Evolutionary conservation across 2,888 invertebrate genomes (phyloP).

Genomic region (Protonemura montana): DNA sequence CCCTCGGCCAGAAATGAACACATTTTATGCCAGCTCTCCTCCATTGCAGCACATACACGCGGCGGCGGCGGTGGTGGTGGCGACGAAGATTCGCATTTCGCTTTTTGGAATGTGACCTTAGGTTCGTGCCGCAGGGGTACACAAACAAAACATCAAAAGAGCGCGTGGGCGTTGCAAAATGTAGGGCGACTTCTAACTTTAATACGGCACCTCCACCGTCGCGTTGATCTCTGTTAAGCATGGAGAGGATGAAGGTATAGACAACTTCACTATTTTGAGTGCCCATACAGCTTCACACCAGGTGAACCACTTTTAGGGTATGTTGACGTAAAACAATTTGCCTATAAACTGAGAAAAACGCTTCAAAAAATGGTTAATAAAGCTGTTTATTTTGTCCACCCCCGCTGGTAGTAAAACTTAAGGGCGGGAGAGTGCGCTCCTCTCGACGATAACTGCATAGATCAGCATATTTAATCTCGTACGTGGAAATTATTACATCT

Average conservation of each 20-base stretch:
- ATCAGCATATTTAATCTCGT: conserved; percentile 42
- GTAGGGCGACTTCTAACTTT: not conserved
- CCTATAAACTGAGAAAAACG: not conserved
- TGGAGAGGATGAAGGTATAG: not conserved
- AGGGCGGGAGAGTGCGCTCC: conserved; percentile 16
- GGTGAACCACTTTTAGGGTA: not conserved
- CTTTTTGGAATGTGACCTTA: not conserved
- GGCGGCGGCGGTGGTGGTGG: not conserved
- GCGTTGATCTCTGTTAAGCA: not conserved
- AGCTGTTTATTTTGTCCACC: conserved; percentile 25
- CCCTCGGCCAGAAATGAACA: conserved; percentile 14
- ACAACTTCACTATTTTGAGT: not conserved
- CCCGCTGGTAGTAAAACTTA: conserved; percentile 23
- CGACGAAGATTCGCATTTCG: conserved; percentile 7
- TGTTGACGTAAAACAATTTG: not conserved
- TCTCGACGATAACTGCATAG: conserved; percentile 31
- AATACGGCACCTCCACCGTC: not conserved
- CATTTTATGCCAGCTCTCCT: not conserved
- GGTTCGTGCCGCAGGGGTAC: not conserved
- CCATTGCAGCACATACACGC: not conserved
- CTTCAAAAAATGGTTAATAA: not conserved
- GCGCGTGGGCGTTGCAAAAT: not conserved
- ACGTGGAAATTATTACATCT: conserved; percentile 40
- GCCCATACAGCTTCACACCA: not conserved
- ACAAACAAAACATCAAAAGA: not conserved